These are phyloP conservation scores for Antennarius striatus DNA, from an alignment of 2,113 vertebrate species.

Conservation along the genomic window DNA sequence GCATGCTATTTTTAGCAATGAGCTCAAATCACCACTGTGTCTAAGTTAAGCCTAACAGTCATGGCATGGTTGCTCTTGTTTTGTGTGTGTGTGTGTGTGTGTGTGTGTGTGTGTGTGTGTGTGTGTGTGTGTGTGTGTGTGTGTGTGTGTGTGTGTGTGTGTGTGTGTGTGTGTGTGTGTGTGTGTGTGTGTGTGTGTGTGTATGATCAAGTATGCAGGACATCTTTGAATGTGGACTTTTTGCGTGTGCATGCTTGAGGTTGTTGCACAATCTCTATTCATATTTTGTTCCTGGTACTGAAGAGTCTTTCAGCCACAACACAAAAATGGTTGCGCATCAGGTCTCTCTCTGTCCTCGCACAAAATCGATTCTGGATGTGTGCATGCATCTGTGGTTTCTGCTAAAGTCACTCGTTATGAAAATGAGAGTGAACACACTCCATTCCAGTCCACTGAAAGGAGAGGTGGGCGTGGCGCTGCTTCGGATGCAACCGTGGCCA, in stretches of 20 bases:
- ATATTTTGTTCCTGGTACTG: background rate
- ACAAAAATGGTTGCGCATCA: slow-evolving; percentile 15
- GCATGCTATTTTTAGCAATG: background rate
- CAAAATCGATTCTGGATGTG: slow-evolving; percentile 28
- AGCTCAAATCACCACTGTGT: background rate
- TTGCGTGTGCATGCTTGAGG: background rate
- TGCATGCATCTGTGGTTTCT: slow-evolving; percentile 36
- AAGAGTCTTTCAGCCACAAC: background rate
- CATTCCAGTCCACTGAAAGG: slow-evolving; percentile 4
- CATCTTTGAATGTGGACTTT: background rate
- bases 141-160: too few species aligned
- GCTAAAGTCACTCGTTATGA: slow-evolving; percentile 55
- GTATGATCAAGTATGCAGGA: background rate
- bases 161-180: too few species aligned
- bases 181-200: too few species aligned
- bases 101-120: too few species aligned
- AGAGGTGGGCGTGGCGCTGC: slow-evolving; percentile 29
- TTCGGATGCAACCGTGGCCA: slow-evolving; percentile 14
- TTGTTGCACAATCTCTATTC: background rate
- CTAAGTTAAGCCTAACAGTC: background rate
- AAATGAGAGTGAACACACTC: slow-evolving; percentile 36
- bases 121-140: too few species aligned
- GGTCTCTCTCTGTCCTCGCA: slow-evolving; percentile 9
- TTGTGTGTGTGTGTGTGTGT: background rate
- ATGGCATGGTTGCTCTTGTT: too few species aligned